A percentile compares a stretch with the other conserved stretches of the same genome.
These are phyloP conservation scores for Apus apus DNA, from an alignment of 2,113 vertebrate genomes.

Conservation along the genomic window DNA sequence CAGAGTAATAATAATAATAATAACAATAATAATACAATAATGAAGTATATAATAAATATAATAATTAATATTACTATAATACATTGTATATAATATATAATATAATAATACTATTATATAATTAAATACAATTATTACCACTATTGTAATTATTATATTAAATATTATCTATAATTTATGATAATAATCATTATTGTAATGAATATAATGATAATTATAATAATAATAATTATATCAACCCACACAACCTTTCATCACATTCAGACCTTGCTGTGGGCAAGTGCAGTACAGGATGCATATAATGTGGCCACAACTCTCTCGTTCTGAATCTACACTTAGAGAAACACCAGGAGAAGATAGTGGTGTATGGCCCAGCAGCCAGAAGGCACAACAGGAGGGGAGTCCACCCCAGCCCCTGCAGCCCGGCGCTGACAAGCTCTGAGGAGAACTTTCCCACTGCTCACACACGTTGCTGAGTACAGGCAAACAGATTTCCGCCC, in stretches of 20 bases:
- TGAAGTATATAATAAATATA: too few relatives aligned
- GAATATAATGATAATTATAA: too few relatives aligned
- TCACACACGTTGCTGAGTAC: background rate
- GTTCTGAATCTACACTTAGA: background rate
- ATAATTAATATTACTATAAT: too few relatives aligned
- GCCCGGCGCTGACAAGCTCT: accelerated
- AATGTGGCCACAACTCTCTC: background rate
- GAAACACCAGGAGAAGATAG: background rate
- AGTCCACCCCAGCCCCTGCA: background rate
- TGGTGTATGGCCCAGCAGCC: background rate
- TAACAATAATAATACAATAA: too few relatives aligned
- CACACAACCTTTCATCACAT: background rate
- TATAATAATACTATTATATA: too few relatives aligned
- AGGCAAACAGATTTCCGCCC: background rate
- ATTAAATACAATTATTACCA: too few relatives aligned
- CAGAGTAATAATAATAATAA: background rate
- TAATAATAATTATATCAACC: too few relatives aligned
- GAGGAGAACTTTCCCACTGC: background rate
- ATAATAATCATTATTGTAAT: too few relatives aligned
- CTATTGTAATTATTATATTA: too few relatives aligned
- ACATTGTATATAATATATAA: too few relatives aligned
- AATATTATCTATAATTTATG: too few relatives aligned
- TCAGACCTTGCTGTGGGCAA: background rate
- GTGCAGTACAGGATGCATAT: background rate
- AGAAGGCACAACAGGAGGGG: background rate